A percentile compares a stretch with the other conserved stretches of the same genome.
Conservation (phyloP, 2,888 invertebrate species). For the Meliscaeva auricollis region DNA sequence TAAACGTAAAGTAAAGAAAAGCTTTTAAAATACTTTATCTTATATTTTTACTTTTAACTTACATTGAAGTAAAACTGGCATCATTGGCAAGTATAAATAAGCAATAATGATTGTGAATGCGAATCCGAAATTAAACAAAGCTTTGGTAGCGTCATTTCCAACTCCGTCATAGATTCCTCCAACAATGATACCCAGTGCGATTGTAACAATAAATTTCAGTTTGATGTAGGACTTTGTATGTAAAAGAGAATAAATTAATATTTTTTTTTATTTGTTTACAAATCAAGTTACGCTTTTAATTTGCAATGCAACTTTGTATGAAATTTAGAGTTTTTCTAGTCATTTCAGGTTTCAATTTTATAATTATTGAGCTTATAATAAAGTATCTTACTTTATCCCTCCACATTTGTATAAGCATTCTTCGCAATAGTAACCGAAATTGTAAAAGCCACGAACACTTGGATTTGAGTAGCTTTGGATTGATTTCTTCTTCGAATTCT, state of each 20-base stretch:
- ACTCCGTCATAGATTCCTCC: conserved; percentile 89
- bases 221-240: conserved; percentile 88
- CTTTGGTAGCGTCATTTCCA: conserved; percentile 92
- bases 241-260: neutral
- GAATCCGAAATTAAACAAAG: conserved; percentile 93
- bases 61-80: conserved; percentile 92
- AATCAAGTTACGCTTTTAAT: no score
- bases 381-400: conserved; percentile 87
- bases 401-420: conserved; percentile 91
- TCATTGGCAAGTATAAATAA: conserved; percentile 92
- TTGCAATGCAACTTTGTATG: no score
- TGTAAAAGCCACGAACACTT: conserved; percentile 88
- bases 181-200: conserved; percentile 88
- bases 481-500: conserved; percentile 82
- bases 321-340: no score
- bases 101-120: conserved; percentile 92
- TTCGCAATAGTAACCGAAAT: conserved; percentile 87
- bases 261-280: no score
- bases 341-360: neutral
- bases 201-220: conserved; percentile 88
- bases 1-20: conserved; percentile 81
- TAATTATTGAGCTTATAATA: neutral
- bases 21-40: neutral
- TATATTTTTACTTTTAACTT: conserved; percentile 84
- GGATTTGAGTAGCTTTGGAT: conserved; percentile 85